Evolutionary conservation across 2,113 vertebrate species (phyloP).

Genomic region (Anseranas semipalmata): DNA sequence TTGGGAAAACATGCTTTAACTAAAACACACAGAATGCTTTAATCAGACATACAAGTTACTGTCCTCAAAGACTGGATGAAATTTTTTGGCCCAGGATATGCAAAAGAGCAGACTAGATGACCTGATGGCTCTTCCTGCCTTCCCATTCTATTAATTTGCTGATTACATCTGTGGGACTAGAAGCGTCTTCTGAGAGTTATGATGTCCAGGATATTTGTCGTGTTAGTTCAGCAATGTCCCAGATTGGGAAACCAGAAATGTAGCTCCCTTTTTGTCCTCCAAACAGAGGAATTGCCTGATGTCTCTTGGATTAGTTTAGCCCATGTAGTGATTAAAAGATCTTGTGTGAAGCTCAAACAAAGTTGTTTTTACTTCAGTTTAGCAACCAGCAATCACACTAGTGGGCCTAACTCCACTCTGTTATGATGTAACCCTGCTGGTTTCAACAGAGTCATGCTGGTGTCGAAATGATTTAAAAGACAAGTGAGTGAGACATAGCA

Average conservation of each 20-base stretch:
- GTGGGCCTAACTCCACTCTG: constrained; percentile 15
- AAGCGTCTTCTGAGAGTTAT: neutral
- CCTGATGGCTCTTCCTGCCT: neutral
- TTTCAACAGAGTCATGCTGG: constrained; percentile 45
- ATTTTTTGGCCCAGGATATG: neutral
- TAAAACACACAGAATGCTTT: neutral
- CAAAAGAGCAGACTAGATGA: neutral
- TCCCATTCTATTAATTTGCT: neutral
- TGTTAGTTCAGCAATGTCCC: neutral
- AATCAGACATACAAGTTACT: neutral
- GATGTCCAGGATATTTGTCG: neutral
- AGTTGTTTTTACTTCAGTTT: constrained; percentile 18
- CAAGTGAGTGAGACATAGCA: neutral
- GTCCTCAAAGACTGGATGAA: neutral
- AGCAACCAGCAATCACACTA: constrained; percentile 29
- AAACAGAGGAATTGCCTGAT: neutral
- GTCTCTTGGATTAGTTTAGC: constrained; percentile 25
- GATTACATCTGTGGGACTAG: neutral
- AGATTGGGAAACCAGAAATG: neutral
- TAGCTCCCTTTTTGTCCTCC: neutral
- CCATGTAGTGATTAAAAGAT: constrained; percentile 1
- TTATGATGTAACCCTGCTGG: constrained; percentile 34
- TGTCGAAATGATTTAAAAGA: constrained; percentile 31
- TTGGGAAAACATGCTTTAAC: constrained; percentile 3
- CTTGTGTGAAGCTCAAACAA: neutral